phyloP scores from a whole-genome alignment of 2,888 invertebrate genomes.

The Rotaria socialis region DNA sequence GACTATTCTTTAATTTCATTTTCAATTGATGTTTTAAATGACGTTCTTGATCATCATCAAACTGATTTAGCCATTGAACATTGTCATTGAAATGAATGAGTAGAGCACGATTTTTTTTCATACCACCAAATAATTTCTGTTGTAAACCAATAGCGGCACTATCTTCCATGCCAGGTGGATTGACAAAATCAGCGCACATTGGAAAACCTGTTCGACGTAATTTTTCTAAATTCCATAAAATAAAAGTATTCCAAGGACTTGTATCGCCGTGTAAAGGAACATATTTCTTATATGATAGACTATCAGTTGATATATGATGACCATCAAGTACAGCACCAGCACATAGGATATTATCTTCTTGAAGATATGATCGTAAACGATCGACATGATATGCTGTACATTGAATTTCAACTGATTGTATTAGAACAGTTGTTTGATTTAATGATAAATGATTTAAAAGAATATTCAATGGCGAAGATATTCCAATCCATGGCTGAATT shows the following conservation, averaged over 20 bases:
- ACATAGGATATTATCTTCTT: neutral
- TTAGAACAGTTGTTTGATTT: neutral
- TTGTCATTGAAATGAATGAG: neutral
- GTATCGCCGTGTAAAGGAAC: neutral
- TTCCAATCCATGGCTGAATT: constrained; percentile 22
- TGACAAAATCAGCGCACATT: neutral
- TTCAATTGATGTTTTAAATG: neutral
- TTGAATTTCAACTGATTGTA: constrained; percentile 34
- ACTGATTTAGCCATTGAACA: neutral
- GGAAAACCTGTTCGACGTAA: constrained; percentile 21
- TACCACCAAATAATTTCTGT: constrained; percentile 28
- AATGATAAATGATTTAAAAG: neutral
- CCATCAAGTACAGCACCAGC: constrained; percentile 4
- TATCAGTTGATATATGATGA: neutral
- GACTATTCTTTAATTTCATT: constrained; percentile 13
- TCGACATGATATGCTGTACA: neutral
- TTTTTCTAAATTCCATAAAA: neutral
- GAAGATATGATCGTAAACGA: neutral
- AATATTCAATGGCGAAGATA: constrained; percentile 13
- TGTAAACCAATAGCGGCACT: neutral
- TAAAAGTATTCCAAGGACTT: constrained; percentile 29
- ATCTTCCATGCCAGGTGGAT: constrained; percentile 34
- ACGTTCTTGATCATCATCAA: neutral
- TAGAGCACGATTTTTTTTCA: constrained; percentile 4
- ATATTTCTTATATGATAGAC: neutral